Conservation (phyloP, 2,113 vertebrate genomes). For the Tachuris rubrigastra region DNA sequence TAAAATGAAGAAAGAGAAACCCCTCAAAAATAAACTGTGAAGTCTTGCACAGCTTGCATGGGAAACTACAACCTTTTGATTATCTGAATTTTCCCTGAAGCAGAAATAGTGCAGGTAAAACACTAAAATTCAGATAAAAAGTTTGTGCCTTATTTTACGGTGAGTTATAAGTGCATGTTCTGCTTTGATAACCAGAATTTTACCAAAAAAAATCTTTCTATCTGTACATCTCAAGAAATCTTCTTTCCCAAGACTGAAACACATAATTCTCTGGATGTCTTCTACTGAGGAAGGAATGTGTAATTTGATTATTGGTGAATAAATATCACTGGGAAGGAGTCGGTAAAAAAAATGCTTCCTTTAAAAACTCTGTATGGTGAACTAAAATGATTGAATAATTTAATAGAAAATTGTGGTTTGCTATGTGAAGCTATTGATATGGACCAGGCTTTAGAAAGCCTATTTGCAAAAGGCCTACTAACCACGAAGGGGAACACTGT, state of each 20-base stretch:
- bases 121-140: slow-evolving; percentile 13
- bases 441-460: neutral
- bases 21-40: neutral
- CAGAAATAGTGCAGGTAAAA: slow-evolving; percentile 36
- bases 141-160: slow-evolving; percentile 6
- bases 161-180: neutral
- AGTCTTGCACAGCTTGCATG: neutral
- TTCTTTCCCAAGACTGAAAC: neutral
- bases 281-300: neutral
- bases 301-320: neutral
- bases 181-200: neutral
- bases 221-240: neutral
- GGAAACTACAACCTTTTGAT: slow-evolving; percentile 36
- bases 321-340: neutral
- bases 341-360: neutral
- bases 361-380: neutral
- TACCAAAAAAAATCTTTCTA: neutral
- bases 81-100: slow-evolving; percentile 43
- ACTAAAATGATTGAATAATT: neutral
- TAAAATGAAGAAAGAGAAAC: neutral
- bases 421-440: neutral
- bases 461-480: neutral
- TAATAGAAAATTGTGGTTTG: neutral
- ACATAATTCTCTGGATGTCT: neutral
- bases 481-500: rapidly evolving